phyloP scores from a whole-genome alignment of 1,140 invertebrate species.

The Leguminivora glycinivorella region DNA sequence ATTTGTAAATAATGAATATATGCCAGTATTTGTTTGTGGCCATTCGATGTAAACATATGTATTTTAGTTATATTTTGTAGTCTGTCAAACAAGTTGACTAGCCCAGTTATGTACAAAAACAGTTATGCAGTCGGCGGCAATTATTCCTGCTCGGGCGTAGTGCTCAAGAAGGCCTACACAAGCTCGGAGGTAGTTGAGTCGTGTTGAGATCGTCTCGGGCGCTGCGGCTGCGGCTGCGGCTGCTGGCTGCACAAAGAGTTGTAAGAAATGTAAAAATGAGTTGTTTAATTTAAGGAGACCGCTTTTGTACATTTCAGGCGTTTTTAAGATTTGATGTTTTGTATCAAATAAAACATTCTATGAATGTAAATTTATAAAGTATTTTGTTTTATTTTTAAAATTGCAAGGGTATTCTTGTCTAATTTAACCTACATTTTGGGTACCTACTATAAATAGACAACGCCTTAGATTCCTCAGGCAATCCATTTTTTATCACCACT shows the following conservation, averaged over 20 bases:
- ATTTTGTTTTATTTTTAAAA: conserved; percentile 45
- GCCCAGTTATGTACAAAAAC: conserved; percentile 15
- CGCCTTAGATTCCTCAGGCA: too few species aligned
- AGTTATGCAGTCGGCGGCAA: not conserved
- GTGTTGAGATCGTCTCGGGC: not conserved
- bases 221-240: too few species aligned
- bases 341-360: conserved; percentile 74
- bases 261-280: conserved; percentile 22
- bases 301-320: conserved; percentile 39
- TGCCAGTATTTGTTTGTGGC: conserved; percentile 65
- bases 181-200: not conserved
- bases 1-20: conserved; percentile 62
- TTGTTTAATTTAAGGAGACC: not conserved
- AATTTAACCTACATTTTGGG: too few species aligned
- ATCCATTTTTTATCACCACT: too few species aligned
- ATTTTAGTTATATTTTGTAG: conserved; percentile 37
- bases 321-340: conserved; percentile 55
- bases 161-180: not conserved
- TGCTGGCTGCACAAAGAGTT: conserved; percentile 2
- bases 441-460: too few species aligned
- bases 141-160: not conserved
- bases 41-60: conserved; percentile 51
- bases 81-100: not conserved
- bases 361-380: conserved; percentile 56
- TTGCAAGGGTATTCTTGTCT: too few species aligned